Evolutionary conservation across 2,888 invertebrate genomes (phyloP).

Genomic region (Cerceris rybyensis): DNA sequence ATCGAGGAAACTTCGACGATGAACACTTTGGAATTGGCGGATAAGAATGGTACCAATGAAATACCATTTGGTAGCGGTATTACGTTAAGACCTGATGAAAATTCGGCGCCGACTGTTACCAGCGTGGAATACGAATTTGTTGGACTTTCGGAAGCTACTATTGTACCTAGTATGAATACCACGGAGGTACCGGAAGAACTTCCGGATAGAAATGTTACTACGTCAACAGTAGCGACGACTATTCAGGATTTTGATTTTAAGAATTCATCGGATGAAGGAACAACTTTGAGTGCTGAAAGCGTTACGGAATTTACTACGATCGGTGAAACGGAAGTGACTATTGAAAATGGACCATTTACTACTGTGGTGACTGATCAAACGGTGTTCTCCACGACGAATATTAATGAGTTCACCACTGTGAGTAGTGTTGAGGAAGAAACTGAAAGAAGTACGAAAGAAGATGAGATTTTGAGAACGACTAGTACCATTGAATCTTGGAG

Average conservation of each 20-base stretch:
- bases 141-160: constrained; percentile 66
- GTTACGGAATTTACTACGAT: constrained; percentile 25
- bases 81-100: constrained; percentile 34
- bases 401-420: not conserved
- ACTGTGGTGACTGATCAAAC: constrained; percentile 16
- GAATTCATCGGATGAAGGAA: constrained; percentile 3
- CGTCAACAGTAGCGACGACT: constrained; percentile 2
- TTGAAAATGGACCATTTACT: not conserved
- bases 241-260: constrained; percentile 14
- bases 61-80: constrained; percentile 14
- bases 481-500: constrained; percentile 18
- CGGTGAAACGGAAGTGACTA: constrained; percentile 2
- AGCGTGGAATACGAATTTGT: constrained; percentile 75
- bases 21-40: constrained; percentile 12
- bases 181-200: constrained; percentile 29
- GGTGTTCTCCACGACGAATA: not conserved
- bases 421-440: constrained; percentile 22
- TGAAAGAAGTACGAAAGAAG: not conserved
- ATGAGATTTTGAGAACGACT: constrained; percentile 27
- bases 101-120: constrained; percentile 54
- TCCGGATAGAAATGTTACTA: not conserved
- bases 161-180: constrained; percentile 7
- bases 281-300: constrained; percentile 7
- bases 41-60: constrained; percentile 44
- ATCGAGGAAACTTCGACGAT: not conserved